Base-by-base conservation (phyloP, 1,140 invertebrate species). In the Panulirus ornatus region DNA sequence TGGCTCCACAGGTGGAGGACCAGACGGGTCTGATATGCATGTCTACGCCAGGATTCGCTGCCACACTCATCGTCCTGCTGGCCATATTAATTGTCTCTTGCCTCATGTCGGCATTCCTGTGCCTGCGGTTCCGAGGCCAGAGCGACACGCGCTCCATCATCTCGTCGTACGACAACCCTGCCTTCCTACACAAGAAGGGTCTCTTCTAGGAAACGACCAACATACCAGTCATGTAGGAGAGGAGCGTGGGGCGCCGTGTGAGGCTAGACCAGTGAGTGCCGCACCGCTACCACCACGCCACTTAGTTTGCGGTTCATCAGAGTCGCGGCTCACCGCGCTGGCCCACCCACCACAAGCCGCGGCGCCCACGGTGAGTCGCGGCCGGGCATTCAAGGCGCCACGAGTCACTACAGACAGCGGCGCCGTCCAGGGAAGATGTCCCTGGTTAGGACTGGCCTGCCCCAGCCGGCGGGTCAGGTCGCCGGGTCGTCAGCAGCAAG, bases 21-120 rank as follows among this genome's bases (percentile, higher is more conserved):
- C 84, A 91, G 5, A 70, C 81, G n/a, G 96, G 96, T 27, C 94
- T 97, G 91, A 97, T 98, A 84, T 98, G 97, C 93, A 98, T 98
- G 97, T 98, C 97, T 0, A 97, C 97, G 1, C 96, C 97, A 19
- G 97, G 97, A 0, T 98, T 98, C 93, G 96, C 97, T 51, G 96
- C 97, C 8, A 97, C 97, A 11, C 94, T 98, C 11, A 95, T 97
- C 47, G 95, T 98, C 19, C 95, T 98, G 3, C 94, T 98, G 42
- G 96, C 95, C 71, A 96, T 98, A 70, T 94, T 98, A 75, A 94
- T 98, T 34, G 96, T 96, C 70, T 97, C 97, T 2, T 98, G 97
- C 93, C 94, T 97, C 16, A 95, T 98, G 58, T 98, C 97, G 36
- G 96, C 96, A 1, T 97, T 98, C 91, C 95, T 98, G 3, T 98